A percentile compares a stretch with the other conserved stretches of the same genome.
Conservation (phyloP, 2,113 vertebrate genomes). For the Oreochromis spilurus region DNA sequence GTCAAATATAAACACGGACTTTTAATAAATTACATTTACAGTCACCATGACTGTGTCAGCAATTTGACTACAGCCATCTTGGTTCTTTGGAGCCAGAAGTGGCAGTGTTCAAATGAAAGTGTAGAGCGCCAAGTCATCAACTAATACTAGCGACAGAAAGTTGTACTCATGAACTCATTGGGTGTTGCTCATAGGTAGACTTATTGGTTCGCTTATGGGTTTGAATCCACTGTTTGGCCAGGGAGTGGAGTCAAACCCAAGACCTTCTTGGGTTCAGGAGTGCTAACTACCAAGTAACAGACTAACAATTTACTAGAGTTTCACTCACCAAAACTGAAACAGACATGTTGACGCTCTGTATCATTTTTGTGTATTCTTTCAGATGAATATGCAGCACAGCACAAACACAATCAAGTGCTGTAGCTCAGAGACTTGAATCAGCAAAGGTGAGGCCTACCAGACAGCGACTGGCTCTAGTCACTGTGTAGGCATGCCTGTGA, state of each 20-base stretch:
- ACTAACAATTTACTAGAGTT: background rate
- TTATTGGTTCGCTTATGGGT: background rate
- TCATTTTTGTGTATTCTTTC: background rate
- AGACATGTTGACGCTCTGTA: background rate
- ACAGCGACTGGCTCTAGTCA: background rate
- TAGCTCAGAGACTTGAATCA: background rate
- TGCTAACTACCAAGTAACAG: background rate
- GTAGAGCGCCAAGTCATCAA: background rate
- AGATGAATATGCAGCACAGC: background rate
- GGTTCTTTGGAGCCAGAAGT: background rate
- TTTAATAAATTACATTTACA: background rate
- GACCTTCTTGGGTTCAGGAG: background rate
- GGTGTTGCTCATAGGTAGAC: background rate
- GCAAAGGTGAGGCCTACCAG: background rate
- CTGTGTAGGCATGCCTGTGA: background rate
- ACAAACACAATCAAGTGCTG: background rate
- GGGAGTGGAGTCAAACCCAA: background rate
- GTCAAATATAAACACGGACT: background rate
- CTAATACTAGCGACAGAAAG: background rate
- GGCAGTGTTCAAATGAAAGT: background rate
- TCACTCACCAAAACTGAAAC: background rate
- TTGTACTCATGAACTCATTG: background rate
- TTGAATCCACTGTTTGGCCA: background rate
- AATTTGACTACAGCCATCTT: background rate
- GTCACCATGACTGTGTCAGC: background rate